Percentiles rank a stretch among this genome's conserved stretches.
These are phyloP conservation scores for Acrobasis suavella DNA, from an alignment of 2,888 invertebrate genomes.

Conservation along the genomic window DNA sequence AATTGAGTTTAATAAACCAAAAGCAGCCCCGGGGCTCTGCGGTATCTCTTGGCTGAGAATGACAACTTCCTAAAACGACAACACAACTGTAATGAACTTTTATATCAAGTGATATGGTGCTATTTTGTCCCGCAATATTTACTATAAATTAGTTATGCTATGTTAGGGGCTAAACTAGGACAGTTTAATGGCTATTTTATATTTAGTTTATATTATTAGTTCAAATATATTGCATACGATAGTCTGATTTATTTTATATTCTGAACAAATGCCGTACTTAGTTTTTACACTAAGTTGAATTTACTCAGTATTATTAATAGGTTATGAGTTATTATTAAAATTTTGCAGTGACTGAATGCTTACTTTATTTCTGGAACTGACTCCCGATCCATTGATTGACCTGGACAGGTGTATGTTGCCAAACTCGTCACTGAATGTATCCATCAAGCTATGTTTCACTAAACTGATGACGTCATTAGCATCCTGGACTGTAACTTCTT, in stretches of 20 bases:
- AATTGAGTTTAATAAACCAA: too few species aligned
- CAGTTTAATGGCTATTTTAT: too few species aligned
- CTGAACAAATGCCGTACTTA: not conserved
- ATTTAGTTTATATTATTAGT: too few species aligned
- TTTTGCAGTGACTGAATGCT: constrained; percentile 24
- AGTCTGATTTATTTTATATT: not conserved
- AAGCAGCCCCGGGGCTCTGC: too few species aligned
- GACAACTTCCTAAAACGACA: too few species aligned
- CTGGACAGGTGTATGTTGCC: constrained; percentile 84
- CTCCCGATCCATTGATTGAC: constrained; percentile 88
- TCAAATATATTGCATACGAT: constrained; percentile 9
- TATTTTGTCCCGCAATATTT: too few species aligned
- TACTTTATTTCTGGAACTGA: constrained; percentile 86
- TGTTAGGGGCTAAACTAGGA: too few species aligned
- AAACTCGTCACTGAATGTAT: constrained; percentile 88
- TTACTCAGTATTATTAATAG: constrained; percentile 3
- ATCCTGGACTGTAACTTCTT: constrained; percentile 89
- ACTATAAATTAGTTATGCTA: too few species aligned
- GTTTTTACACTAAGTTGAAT: not conserved
- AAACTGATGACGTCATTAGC: constrained; percentile 94
- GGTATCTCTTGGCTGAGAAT: too few species aligned
- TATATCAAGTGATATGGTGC: too few species aligned
- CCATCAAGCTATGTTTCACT: constrained; percentile 89
- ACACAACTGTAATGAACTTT: too few species aligned
- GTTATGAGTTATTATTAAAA: constrained; percentile 10